phyloP scores from a whole-genome alignment of 1,140 invertebrate genomes.

The Kradibia gibbosae region DNA sequence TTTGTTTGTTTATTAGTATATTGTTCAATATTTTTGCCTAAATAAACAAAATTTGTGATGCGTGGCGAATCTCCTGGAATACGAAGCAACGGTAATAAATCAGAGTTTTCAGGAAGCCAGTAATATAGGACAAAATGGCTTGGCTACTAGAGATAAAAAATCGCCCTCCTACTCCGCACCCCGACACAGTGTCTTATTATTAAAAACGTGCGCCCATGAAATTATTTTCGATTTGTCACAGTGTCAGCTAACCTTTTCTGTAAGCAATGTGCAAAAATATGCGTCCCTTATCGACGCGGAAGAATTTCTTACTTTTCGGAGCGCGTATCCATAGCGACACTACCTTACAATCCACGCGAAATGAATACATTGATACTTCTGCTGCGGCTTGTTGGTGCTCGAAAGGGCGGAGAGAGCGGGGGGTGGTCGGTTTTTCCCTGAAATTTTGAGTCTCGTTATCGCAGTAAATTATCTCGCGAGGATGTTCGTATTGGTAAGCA shows the following conservation, averaged over 20 bases:
- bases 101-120: conserved; percentile 34
- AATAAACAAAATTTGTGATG: not conserved
- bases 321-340: not conserved
- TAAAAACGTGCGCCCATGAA: conserved; percentile 28
- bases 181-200: not conserved
- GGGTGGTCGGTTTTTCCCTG: not conserved
- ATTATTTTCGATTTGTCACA: conserved; percentile 38
- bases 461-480: not conserved
- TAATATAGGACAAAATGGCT: conserved; percentile 34
- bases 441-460: conserved; percentile 13
- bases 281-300: not conserved
- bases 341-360: not conserved
- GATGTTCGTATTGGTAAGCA: not conserved
- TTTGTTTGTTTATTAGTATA: not conserved
- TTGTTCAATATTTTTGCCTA: not conserved
- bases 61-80: not conserved
- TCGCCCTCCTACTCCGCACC: not conserved
- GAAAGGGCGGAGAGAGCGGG: not conserved
- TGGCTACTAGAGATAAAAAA: conserved; percentile 23
- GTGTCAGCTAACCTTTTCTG: not conserved
- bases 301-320: not conserved
- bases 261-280: not conserved
- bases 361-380: too few relatives aligned
- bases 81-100: conserved; percentile 25
- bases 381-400: not conserved